A percentile compares a stretch with the other conserved stretches of the same genome.
Conservation (phyloP, 1,140 invertebrate species). For the Tachypleus tridentatus region DNA sequence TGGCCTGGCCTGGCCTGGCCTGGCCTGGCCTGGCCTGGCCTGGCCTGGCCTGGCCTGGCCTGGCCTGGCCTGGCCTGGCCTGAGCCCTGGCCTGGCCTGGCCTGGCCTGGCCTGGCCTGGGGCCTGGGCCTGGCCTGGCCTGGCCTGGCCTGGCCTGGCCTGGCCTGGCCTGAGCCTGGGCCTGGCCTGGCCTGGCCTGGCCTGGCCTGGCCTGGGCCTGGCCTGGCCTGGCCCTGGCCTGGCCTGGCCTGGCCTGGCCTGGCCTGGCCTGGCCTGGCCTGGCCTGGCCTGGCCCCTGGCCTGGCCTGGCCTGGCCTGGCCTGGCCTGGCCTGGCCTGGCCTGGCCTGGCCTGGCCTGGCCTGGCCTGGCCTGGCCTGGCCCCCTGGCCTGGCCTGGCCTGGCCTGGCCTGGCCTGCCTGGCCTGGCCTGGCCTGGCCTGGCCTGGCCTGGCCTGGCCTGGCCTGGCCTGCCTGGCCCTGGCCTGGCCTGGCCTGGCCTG, state of each 20-base stretch:
- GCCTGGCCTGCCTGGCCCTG: too few relatives aligned
- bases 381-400: slow-evolving; percentile 26
- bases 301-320: slow-evolving; percentile 25
- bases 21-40: slow-evolving; percentile 21
- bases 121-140: slow-evolving; percentile 24
- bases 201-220: slow-evolving; percentile 24
- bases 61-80: slow-evolving; percentile 18
- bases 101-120: slow-evolving; percentile 23
- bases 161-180: slow-evolving; percentile 22
- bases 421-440: slow-evolving; percentile 24
- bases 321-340: slow-evolving; percentile 19
- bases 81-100: slow-evolving; percentile 22
- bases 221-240: too few relatives aligned
- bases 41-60: slow-evolving; percentile 21
- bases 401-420: slow-evolving; percentile 22
- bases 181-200: slow-evolving; percentile 25
- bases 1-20: slow-evolving; percentile 25
- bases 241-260: slow-evolving; percentile 26
- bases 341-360: slow-evolving; percentile 21
- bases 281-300: too few relatives aligned
- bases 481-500: slow-evolving; percentile 26
- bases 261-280: slow-evolving; percentile 22
- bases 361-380: slow-evolving; percentile 17
- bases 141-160: slow-evolving; percentile 21
- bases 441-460: slow-evolving; percentile 19